Percentiles rank a stretch among this genome's conserved stretches.
These are phyloP conservation scores for Sternotherus odoratus DNA, from an alignment of 2,797 vertebrate species.

Conservation along the genomic window DNA sequence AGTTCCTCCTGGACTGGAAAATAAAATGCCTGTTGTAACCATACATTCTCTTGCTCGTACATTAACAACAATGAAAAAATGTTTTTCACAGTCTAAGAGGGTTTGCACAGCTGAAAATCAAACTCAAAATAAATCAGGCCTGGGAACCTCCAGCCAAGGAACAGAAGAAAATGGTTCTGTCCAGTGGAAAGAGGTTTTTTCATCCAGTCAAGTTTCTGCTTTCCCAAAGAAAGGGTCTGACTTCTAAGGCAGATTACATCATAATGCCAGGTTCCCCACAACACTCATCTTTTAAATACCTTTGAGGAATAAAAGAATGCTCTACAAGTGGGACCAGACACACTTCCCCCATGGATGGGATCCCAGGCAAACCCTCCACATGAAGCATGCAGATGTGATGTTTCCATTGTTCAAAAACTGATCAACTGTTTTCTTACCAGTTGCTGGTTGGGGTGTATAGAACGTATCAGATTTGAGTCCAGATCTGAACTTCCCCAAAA, in stretches of 20 bases:
- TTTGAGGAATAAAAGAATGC: background rate
- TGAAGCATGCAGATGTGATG: background rate
- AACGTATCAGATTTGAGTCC: background rate
- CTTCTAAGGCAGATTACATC: background rate
- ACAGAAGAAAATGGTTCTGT: background rate
- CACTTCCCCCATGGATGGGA: background rate
- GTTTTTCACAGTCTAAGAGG: background rate
- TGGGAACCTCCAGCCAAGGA: background rate
- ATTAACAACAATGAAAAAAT: background rate
- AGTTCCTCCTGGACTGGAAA: background rate
- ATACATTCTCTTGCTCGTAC: background rate
- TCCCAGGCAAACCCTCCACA: background rate
- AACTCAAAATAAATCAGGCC: background rate
- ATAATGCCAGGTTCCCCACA: background rate
- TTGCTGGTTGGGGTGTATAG: background rate
- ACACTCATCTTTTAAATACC: background rate
- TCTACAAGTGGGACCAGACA: background rate
- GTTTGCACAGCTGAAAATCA: background rate
- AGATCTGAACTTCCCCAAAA: background rate
- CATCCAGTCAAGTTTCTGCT: background rate
- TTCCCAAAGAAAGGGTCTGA: background rate
- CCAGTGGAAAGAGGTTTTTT: background rate
- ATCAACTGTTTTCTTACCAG: background rate
- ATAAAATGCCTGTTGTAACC: background rate
- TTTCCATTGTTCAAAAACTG: fast-evolving